Conservation (phyloP, 2,113 vertebrate genomes). For the Periophthalmodon schlosseri region DNA sequence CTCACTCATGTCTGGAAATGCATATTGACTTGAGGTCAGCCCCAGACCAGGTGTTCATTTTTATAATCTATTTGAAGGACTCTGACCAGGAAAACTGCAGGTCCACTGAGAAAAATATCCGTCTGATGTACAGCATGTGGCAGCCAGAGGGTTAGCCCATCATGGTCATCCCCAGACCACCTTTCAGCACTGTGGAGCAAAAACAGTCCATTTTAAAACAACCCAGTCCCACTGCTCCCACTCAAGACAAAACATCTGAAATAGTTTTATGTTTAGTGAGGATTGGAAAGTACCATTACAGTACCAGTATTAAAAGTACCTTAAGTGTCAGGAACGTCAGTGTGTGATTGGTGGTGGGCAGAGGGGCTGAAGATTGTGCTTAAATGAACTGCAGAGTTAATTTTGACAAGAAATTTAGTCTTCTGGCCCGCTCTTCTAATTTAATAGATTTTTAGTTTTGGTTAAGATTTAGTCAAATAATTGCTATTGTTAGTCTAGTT, state of each 20-base stretch:
- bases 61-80: constrained; percentile 16
- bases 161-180: constrained; percentile 16
- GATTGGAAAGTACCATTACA: background rate
- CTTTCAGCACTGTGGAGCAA: constrained; percentile 44
- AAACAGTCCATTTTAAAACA: constrained; percentile 53
- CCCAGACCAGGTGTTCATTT: constrained; percentile 14
- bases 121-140: constrained; percentile 49
- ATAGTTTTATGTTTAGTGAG: constrained; percentile 9
- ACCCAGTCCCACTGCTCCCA: constrained; percentile 53
- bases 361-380: background rate
- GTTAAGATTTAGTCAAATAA: no score
- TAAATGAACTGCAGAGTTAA: no score
- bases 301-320: background rate
- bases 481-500: no score
- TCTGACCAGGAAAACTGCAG: constrained; percentile 30
- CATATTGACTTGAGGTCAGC: background rate
- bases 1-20: background rate
- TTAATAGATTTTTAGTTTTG: no score
- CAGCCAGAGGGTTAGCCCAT: constrained; percentile 5
- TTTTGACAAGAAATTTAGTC: no score
- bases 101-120: constrained; percentile 60
- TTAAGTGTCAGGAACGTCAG: background rate
- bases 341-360: background rate
- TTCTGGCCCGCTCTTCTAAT: no score
- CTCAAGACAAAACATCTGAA: constrained; percentile 25